A percentile compares a stretch with the other conserved stretches of the same genome.
Evolutionary conservation across 2,797 vertebrate species (phyloP).

Genomic region (Cossypha heuglini): DNA sequence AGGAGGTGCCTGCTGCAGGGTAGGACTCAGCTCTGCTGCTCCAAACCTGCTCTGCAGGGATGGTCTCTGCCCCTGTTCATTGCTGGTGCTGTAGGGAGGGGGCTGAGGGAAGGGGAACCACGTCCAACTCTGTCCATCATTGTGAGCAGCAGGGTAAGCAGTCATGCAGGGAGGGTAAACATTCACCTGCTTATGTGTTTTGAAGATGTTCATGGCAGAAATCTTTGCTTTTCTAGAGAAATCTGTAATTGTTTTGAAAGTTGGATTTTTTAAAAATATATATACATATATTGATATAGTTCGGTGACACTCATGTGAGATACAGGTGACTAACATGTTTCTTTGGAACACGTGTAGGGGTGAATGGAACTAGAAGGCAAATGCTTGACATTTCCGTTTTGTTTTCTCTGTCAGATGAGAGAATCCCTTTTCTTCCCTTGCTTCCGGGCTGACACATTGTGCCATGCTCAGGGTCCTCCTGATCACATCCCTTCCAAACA

Average conservation of each 20-base stretch:
- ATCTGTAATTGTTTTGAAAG: background rate
- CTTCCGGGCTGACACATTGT: conserved; percentile 50
- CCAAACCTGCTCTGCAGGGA: background rate
- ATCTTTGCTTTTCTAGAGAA: background rate
- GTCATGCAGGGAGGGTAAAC: accelerated
- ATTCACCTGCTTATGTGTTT: accelerated
- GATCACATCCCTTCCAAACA: conserved; percentile 59
- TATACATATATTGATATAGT: background rate
- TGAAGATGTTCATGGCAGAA: background rate
- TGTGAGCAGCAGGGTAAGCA: background rate
- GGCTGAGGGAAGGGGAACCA: accelerated
- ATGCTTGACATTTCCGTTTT: background rate
- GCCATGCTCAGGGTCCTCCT: background rate
- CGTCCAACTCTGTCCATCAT: accelerated
- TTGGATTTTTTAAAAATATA: background rate
- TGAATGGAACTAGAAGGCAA: background rate
- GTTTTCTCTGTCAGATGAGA: conserved; percentile 21
- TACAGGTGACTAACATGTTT: background rate
- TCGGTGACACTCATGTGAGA: background rate
- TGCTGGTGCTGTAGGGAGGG: background rate
- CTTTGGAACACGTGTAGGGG: background rate
- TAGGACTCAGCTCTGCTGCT: background rate
- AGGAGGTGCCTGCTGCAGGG: background rate
- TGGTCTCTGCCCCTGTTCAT: background rate
- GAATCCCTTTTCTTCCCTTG: conserved; percentile 49